Evolutionary conservation across 2,888 invertebrate genomes (phyloP).

Genomic region (Oxytorus armatus): DNA sequence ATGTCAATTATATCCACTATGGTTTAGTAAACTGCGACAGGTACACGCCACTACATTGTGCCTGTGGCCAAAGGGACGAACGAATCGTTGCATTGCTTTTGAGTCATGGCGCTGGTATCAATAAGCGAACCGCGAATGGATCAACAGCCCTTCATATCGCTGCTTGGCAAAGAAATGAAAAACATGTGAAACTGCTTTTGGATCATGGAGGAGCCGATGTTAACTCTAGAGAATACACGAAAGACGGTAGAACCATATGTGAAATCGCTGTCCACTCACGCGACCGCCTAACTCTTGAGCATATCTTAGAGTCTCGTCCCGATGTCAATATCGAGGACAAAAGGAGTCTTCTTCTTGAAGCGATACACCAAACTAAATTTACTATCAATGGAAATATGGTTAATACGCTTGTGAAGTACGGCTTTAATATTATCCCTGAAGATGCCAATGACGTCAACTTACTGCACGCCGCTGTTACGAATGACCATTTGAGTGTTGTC

Average conservation of each 20-base stretch:
- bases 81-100: conserved; percentile 34
- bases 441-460: conserved; percentile 16
- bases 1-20: not conserved
- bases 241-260: conserved; percentile 10
- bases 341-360: too few relatives aligned
- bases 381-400: not conserved
- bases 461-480: conserved; percentile 31
- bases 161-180: not conserved
- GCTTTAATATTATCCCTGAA: conserved; percentile 7
- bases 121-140: not conserved
- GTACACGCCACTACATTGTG: conserved; percentile 17
- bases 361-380: not conserved
- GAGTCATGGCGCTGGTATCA: conserved; percentile 15
- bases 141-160: conserved; percentile 44
- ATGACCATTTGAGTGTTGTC: conserved; percentile 4
- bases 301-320: not conserved
- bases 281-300: not conserved
- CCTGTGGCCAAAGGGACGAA: not conserved
- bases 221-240: not conserved
- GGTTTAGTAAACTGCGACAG: not conserved
- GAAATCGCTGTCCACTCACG: conserved; percentile 5
- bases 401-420: conserved; percentile 15
- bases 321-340: not conserved
- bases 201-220: conserved; percentile 29
- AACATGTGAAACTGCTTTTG: conserved; percentile 17